Evolutionary conservation across 2,113 vertebrate species (phyloP), one percentile per base, ranked within the genome.

Genomic region (Gavialis gangeticus): DNA sequence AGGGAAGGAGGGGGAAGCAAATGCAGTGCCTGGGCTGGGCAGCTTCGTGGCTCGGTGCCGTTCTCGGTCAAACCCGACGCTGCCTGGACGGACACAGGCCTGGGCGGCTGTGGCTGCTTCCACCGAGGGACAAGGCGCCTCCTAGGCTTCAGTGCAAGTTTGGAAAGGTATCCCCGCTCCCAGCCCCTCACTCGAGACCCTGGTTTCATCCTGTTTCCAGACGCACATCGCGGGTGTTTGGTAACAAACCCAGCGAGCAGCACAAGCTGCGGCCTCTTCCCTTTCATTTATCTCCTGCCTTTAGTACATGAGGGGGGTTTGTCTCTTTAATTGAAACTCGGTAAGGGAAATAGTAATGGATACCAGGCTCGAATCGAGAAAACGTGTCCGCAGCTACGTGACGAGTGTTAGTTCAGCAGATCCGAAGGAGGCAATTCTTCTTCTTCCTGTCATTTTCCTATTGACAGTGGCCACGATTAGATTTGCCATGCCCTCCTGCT

Each of bases 381-480:
- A 98, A 97, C 98, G 97, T 98, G 98, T 98, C 97, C 73, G 64
- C 55, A 79, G 96, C 97, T 89, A 16, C 75, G 37, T 85, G 90
- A 91, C 81, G 96, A 97, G 96, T 90, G 97, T 98, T 98, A 98
- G 98, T 98, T 98, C 98, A 97, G 98, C 98, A 95, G 96, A 95
- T 96, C 94, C 94, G 83, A 94, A 96, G 90, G 80, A 92, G 95
- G 63, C 85, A 79, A 96, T 98, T 95, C 96, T 97, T 98, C 97
- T 98, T 93, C 80, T 84, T 75, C 94, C 96, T 97, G 97, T 98
- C 98, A 98, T 93, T 95, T 95, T 82, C 30, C 94, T 93, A 96
- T 96, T 96, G 97, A 96, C 96, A 96, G 96, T 91, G 94, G 89
- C 75, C 62, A 83, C 90, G 94, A 97, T 93, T 95, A 94, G 92